Base-by-base conservation (phyloP, 2,797 vertebrate species). In the Austrolebias charrua region DNA sequence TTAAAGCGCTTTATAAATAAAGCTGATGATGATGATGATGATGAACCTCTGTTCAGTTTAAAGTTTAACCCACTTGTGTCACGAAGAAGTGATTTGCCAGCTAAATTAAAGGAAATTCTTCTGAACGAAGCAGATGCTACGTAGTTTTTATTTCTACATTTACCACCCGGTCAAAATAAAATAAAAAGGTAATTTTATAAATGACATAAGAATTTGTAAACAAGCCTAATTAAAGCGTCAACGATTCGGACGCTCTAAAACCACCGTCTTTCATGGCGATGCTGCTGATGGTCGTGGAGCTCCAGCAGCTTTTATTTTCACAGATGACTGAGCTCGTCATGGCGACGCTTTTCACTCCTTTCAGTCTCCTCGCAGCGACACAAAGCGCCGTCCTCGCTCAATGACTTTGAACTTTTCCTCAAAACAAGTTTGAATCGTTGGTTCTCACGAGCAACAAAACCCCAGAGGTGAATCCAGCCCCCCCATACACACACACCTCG, bases 301-400 rank as follows among this genome's bases (percentile, higher is more conserved):
- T 75, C 78, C 81, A 76, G 71, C 60, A 72, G 80, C 79, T 46
- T 86, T 90, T 84, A 90, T 92, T 93, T 93, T 92, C 86, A 89
- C 92, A 91, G 90, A 93, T 94, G 93, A 92, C 83, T 93, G 92
- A 84, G 79, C 86, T 90, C 3, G 87, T 93, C 91, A 92, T 92
- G 88, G 84, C 44, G 88, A 90, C 76, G 82, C 79, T 89, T 91
- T 91, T 93, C 89, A 88, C 74, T 84, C 83, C 77, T 81, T 62
- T 91, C 89, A 74, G 80, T 79, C 85, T 63, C 77, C 81, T 85
- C 86, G 87, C 73, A 60, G 70, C n/a, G 71, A 71, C 82, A 92
- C 90, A 94, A 92, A 91, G 89, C 66, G 11, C 74, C 80, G 45
- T 86, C 83, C 82, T 76, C 68, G 62, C 77, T 83, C 89, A 74